Conservation (phyloP, 2,797 vertebrate species). For the Anas bahamensis region DNA sequence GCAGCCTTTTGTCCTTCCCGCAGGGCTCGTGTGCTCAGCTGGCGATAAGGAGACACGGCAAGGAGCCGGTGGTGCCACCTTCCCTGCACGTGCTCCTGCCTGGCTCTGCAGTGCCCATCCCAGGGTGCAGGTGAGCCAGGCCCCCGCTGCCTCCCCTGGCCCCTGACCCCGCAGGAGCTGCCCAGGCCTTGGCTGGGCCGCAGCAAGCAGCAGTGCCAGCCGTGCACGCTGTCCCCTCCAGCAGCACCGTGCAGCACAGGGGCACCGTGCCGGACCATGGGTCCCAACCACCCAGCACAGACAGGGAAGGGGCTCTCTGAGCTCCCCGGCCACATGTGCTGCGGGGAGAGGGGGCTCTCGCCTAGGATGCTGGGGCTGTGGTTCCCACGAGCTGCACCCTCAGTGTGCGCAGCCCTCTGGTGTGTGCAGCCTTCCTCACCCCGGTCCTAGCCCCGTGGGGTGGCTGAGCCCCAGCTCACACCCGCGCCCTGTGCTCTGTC, state of each 20-base stretch:
- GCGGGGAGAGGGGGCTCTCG: not conserved
- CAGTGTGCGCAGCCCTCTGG: not conserved
- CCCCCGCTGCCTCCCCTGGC: not conserved
- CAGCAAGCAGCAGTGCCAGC: no score
- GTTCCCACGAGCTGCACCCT: not conserved
- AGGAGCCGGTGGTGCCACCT: not conserved
- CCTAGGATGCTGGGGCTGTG: not conserved
- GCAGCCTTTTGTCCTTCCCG: slow-evolving; percentile 44
- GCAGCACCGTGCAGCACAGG: not conserved
- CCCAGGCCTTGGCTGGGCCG: not conserved
- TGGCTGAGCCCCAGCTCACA: not conserved
- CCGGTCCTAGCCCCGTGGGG: not conserved
- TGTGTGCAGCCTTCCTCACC: not conserved
- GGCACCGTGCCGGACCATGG: not conserved
- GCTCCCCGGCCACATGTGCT: no score
- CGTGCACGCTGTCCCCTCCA: accelerated
- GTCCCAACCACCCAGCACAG: not conserved
- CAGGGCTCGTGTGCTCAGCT: not conserved
- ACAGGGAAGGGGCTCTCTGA: not conserved
- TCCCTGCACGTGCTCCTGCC: not conserved
- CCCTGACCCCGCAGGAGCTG: not conserved
- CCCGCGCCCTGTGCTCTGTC: not conserved
- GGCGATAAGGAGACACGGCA: not conserved
- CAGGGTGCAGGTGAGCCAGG: not conserved
- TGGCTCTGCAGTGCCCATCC: not conserved